Percentiles rank a stretch among this genome's conserved stretches.
phyloP scores from a whole-genome alignment of 2,888 invertebrate genomes.

The Lepidonotus clava region DNA sequence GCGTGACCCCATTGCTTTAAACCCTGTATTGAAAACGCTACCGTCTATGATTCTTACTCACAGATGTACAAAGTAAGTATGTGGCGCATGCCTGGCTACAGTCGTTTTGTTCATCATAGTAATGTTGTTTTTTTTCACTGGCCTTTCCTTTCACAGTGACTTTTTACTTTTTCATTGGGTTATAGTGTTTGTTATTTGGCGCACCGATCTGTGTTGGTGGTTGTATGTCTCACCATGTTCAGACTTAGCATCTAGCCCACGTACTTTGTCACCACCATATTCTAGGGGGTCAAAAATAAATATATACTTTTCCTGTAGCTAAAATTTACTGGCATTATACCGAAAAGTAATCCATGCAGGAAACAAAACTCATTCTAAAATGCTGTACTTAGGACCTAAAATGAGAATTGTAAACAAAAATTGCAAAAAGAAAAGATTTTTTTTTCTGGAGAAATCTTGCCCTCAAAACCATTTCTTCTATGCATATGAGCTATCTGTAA shows the following conservation, averaged over 20 bases:
- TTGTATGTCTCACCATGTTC: conserved; percentile 1
- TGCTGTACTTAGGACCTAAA: no score
- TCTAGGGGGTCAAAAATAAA: no score
- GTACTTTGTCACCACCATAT: neutral
- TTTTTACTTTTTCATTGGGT: neutral
- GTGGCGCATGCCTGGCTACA: conserved; percentile 15
- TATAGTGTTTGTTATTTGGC: neutral
- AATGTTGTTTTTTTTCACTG: conserved; percentile 10
- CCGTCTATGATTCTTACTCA: conserved; percentile 42
- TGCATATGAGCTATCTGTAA: no score
- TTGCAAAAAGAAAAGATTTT: no score
- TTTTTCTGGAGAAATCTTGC: no score
- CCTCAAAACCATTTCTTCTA: no score
- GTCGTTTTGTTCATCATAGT: neutral
- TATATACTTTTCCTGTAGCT: no score
- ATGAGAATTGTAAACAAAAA: no score
- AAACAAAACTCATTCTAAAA: no score
- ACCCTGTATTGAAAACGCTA: conserved; percentile 25
- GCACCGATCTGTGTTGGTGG: conserved; percentile 30
- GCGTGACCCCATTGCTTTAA: conserved; percentile 9
- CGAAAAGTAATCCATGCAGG: no score
- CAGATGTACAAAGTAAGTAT: conserved; percentile 50
- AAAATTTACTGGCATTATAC: no score
- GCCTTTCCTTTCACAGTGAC: conserved; percentile 12
- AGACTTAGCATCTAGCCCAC: neutral